These are phyloP conservation scores for Platyrinchus mystaceus DNA, from an alignment of 2,797 vertebrate genomes.

Conservation along the genomic window DNA sequence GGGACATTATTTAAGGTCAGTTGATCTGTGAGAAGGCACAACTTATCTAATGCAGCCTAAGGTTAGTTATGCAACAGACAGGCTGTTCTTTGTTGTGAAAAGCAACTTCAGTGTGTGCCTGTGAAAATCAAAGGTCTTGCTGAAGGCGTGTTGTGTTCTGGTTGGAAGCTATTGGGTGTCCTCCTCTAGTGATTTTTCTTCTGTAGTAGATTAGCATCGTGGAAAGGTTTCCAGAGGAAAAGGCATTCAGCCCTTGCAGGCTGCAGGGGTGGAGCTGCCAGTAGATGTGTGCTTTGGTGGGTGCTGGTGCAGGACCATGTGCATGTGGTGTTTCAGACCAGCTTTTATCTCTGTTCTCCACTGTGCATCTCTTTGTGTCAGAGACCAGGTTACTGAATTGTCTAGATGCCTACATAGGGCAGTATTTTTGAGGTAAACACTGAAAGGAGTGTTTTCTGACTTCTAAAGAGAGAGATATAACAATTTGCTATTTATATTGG, in stretches of 20 bases:
- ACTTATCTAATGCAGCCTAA: slow-evolving; percentile 60
- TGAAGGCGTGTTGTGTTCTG: slow-evolving; percentile 38
- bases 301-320: background rate
- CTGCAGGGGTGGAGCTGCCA: background rate
- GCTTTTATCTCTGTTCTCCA: background rate
- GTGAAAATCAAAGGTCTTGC: slow-evolving; percentile 58
- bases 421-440: background rate
- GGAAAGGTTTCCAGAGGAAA: background rate
- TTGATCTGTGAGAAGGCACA: slow-evolving; percentile 58
- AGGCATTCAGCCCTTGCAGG: background rate
- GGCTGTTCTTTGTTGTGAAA: slow-evolving; percentile 49
- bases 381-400: background rate
- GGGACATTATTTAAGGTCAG: slow-evolving; percentile 69
- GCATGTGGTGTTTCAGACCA: background rate
- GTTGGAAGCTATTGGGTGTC: slow-evolving; percentile 34
- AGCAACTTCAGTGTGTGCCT: slow-evolving; percentile 46
- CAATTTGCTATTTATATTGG: background rate
- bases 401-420: background rate
- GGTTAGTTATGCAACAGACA: slow-evolving; percentile 62
- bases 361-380: background rate
- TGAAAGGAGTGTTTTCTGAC: background rate
- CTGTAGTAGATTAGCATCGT: background rate
- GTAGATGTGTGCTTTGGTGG: background rate
- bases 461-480: background rate
- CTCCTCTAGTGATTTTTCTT: slow-evolving; percentile 7